Evolutionary conservation across 2,888 invertebrate genomes (phyloP), one percentile per base, ranked within the genome.

Genomic region (Caenorhabditis angaria): DNA sequence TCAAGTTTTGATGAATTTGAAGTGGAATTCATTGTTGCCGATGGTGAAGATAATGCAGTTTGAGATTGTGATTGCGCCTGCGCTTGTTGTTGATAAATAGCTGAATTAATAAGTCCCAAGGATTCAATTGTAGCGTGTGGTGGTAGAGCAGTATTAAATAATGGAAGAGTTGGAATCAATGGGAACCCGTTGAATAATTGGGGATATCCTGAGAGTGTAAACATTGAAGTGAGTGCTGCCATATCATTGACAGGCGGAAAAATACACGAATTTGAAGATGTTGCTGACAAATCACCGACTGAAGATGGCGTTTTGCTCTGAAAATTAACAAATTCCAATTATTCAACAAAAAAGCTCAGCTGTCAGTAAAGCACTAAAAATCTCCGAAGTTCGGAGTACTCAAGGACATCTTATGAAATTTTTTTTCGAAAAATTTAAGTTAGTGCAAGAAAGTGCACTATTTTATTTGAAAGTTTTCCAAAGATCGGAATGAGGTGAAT

Each of bases 41-140:
- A 25, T 3, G 74, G 70, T 27, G 67, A 32, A 25, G 18, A 28
- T 27, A 68, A 28, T 2, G 68, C 54, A 20, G 72, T 54, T 53
- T 71, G 72, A 0, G 56, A 63, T n/a, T 58, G 65, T 22, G 28
- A 48, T 25, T 67, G 62, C 18, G 12, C 48, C 14, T 67, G 62
- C n/a, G n/a, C n/a, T 35, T 72, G 72, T 48, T 67, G 67, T 50
- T 67, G 65, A 35, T 72, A 72, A 12, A 68, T 41, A 3, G 65
- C 56, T 24, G 73, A 73, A 29, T 73, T 73, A 60, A 73, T 73
- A 18, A 73, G 63, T 32, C 75, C 68, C 48, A 76, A 59, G 12
- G 63, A 64, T 24, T 71, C 76, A 25, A 76, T 68, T 5, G 75
- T 70, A n/a, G 67, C 48, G 25, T 68, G 71, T 10, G 65, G 63